phyloP scores from a whole-genome alignment of 2,113 vertebrate genomes.

The Pelusios castaneus region DNA sequence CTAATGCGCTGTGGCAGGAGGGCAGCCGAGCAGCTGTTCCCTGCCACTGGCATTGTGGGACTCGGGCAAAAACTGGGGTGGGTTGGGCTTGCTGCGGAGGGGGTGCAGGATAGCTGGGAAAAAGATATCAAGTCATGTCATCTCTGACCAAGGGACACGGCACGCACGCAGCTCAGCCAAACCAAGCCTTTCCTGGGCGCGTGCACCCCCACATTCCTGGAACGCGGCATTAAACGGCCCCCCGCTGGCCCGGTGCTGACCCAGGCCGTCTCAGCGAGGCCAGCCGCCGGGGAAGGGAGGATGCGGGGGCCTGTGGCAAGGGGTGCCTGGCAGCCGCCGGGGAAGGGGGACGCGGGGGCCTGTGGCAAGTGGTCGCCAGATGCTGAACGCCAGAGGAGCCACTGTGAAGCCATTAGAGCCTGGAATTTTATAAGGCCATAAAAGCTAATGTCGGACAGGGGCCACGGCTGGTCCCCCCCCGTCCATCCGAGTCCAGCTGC shows the following conservation, averaged over 20 bases:
- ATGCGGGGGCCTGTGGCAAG: neutral
- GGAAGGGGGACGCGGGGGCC: neutral
- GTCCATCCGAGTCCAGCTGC: neutral
- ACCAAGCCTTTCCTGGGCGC: neutral
- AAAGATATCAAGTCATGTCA: neutral
- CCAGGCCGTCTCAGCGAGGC: too few species aligned
- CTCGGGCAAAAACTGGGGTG: neutral
- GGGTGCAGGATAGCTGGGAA: neutral
- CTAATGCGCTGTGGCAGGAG: slow-evolving; percentile 75
- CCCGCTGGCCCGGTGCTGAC: neutral
- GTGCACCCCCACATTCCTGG: neutral
- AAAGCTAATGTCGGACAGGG: slow-evolving; percentile 57
- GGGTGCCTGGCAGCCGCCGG: too few species aligned
- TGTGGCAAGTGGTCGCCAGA: neutral
- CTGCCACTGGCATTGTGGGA: slow-evolving; percentile 80
- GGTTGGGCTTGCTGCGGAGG: neutral
- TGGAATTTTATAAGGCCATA: slow-evolving; percentile 49
- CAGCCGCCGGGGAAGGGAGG: neutral
- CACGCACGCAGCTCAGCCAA: accelerated
- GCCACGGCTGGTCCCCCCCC: neutral
- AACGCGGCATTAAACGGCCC: neutral
- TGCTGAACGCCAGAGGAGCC: neutral
- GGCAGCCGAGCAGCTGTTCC: slow-evolving; percentile 84
- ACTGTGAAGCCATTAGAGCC: slow-evolving; percentile 57
- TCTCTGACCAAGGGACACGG: slow-evolving; percentile 5